Percentiles rank a stretch among this genome's conserved stretches.
Evolutionary conservation across 53 echinoderm and acorn worm species (phyloP).

Genomic region (Patiria pectinifera): DNA sequence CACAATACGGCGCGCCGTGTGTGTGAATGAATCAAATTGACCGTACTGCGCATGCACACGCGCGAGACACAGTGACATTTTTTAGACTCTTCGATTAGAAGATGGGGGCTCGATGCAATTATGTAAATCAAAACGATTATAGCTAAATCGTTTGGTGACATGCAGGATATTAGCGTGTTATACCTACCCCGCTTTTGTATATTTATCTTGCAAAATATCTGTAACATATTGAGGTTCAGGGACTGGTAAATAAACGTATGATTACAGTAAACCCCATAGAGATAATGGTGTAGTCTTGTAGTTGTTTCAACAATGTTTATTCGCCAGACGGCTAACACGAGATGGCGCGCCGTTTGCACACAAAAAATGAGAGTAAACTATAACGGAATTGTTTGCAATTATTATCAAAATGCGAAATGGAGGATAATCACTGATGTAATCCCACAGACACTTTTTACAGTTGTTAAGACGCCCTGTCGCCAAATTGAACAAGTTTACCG

Average conservation of each 20-base stretch:
- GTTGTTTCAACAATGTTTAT: slow-evolving; percentile 11
- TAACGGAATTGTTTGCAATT: slow-evolving; percentile 19
- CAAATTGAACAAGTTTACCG: background rate
- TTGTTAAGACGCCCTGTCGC: background rate
- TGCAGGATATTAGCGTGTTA: background rate
- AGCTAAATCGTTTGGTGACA: background rate
- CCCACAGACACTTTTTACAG: background rate
- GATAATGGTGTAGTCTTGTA: slow-evolving; percentile 22
- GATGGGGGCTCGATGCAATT: slow-evolving; percentile 16
- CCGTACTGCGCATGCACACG: slow-evolving; percentile 9
- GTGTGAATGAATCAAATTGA: slow-evolving; percentile 8
- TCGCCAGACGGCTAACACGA: background rate
- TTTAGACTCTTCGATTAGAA: slow-evolving; percentile 36
- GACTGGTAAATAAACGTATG: no score
- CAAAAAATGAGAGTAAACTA: background rate
- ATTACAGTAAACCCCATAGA: no score
- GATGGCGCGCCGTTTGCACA: slow-evolving; percentile 22
- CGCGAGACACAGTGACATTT: background rate
- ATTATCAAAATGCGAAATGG: background rate
- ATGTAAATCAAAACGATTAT: background rate
- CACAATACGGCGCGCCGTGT: background rate
- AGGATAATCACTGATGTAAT: background rate
- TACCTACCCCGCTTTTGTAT: background rate
- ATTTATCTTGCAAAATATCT: background rate
- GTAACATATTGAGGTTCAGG: background rate